A percentile compares a stretch with the other conserved stretches of the same genome.
phyloP scores from a whole-genome alignment of 2,797 vertebrate genomes.

The Sebastes kiyomatsui region DNA sequence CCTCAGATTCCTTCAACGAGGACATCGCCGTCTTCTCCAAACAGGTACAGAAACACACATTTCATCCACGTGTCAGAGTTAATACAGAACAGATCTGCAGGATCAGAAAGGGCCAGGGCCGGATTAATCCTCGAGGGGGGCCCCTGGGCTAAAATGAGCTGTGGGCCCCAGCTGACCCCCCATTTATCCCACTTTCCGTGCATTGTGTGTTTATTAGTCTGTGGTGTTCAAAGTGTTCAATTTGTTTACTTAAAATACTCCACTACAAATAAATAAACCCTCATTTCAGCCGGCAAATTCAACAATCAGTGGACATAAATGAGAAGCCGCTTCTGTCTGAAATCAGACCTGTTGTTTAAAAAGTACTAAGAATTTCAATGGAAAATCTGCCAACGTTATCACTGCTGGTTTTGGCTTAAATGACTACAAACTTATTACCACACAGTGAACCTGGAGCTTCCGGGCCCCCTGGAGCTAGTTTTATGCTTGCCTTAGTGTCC shows the following conservation, averaged over 20 bases:
- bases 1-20: constrained; percentile 95
- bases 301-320: no score
- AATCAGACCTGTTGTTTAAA: neutral
- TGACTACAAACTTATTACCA: neutral
- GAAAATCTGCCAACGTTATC: neutral
- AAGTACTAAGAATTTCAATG: neutral
- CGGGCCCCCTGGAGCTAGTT: no score
- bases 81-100: neutral
- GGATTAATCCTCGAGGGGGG: neutral
- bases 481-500: no score
- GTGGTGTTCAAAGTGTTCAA: neutral
- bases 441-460: neutral
- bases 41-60: constrained; percentile 82
- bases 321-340: neutral
- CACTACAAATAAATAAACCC: neutral
- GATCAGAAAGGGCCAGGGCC: neutral
- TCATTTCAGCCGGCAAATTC: neutral
- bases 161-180: neutral
- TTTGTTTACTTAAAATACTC: neutral
- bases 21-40: constrained; percentile 95
- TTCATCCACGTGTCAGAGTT: neutral
- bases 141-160: neutral
- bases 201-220: neutral
- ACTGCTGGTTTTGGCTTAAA: neutral
- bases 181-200: neutral